phyloP scores from a whole-genome alignment of 2,888 invertebrate genomes.

The Harpagoxenus sublaevis region DNA sequence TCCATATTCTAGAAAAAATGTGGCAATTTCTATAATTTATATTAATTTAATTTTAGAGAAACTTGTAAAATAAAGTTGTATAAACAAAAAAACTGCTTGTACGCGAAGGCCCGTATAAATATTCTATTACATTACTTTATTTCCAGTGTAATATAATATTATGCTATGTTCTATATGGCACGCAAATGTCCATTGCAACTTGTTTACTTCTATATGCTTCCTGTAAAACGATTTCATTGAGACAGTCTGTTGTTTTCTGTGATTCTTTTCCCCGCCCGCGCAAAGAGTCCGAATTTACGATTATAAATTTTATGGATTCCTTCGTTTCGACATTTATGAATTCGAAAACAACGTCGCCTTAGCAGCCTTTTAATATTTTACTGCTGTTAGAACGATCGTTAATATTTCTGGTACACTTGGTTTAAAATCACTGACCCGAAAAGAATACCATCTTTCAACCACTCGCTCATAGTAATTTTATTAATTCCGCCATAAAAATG shows the following conservation, averaged over 20 bases:
- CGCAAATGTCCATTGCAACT: slow-evolving; percentile 18
- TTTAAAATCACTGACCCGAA: slow-evolving; percentile 39
- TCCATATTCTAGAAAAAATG: background rate
- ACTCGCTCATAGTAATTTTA: slow-evolving; percentile 40
- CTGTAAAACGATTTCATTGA: slow-evolving; percentile 9
- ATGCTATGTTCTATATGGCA: background rate
- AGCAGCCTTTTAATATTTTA: slow-evolving; percentile 44
- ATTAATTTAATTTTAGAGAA: slow-evolving; percentile 21
- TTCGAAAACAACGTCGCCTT: slow-evolving; percentile 22
- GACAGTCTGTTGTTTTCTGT: slow-evolving; percentile 1
- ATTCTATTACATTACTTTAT: slow-evolving; percentile 17
- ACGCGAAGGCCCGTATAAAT: slow-evolving; percentile 5
- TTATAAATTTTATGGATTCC: background rate
- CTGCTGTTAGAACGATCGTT: slow-evolving; percentile 27
- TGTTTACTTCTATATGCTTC: background rate
- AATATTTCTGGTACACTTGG: slow-evolving; percentile 50
- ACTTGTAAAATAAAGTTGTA: background rate
- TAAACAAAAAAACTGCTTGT: background rate
- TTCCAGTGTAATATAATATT: background rate
- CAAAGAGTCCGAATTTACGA: background rate
- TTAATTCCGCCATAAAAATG: slow-evolving; percentile 42
- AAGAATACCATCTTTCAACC: slow-evolving; percentile 38
- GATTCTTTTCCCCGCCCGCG: background rate
- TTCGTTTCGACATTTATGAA: slow-evolving; percentile 11
- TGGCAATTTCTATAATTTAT: background rate